Conservation (phyloP, 1,140 invertebrate species). For the Dendroctonus valens region DNA sequence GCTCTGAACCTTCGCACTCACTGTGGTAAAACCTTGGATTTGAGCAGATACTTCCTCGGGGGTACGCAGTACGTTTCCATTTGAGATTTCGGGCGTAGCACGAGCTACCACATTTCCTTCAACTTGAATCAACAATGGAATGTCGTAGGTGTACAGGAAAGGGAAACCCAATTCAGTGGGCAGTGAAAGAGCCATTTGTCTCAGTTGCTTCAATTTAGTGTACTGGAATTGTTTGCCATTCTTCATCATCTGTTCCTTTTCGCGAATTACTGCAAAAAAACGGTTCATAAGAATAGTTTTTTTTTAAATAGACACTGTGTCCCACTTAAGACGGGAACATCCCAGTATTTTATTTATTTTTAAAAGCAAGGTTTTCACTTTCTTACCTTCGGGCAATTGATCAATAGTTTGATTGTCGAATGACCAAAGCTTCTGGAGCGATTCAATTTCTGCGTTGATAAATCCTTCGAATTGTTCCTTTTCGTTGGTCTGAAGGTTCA, state of each 20-base stretch:
- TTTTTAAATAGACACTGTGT: too few relatives aligned
- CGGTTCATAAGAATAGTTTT: too few relatives aligned
- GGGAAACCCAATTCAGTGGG: slow-evolving; percentile 66
- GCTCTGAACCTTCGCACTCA: slow-evolving; percentile 55
- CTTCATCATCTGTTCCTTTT: slow-evolving; percentile 48
- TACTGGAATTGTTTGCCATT: slow-evolving; percentile 55
- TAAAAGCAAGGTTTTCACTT: not conserved
- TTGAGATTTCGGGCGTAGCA: slow-evolving; percentile 45
- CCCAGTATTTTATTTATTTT: too few relatives aligned
- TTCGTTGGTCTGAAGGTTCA: slow-evolving; percentile 57
- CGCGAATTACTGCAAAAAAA: slow-evolving; percentile 43
- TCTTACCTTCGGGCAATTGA: slow-evolving; percentile 29
- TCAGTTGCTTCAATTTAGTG: slow-evolving; percentile 57
- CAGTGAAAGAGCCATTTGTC: slow-evolving; percentile 59
- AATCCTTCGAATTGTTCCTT: slow-evolving; percentile 59
- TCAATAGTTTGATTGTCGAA: slow-evolving; percentile 59
- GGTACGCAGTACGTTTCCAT: slow-evolving; percentile 32
- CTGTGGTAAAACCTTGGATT: slow-evolving; percentile 53
- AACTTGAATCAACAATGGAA: slow-evolving; percentile 54
- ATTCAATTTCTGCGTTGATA: slow-evolving; percentile 43
- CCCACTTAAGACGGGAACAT: too few relatives aligned
- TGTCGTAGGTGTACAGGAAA: slow-evolving; percentile 59
- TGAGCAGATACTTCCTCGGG: slow-evolving; percentile 48
- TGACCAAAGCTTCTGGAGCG: slow-evolving; percentile 40
- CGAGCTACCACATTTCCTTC: slow-evolving; percentile 52